A percentile compares a stretch with the other conserved stretches of the same genome.
phyloP scores from a whole-genome alignment of 30 jellyfish, hydroid and myxozoan species.

The Euphysa ruthae region DNA sequence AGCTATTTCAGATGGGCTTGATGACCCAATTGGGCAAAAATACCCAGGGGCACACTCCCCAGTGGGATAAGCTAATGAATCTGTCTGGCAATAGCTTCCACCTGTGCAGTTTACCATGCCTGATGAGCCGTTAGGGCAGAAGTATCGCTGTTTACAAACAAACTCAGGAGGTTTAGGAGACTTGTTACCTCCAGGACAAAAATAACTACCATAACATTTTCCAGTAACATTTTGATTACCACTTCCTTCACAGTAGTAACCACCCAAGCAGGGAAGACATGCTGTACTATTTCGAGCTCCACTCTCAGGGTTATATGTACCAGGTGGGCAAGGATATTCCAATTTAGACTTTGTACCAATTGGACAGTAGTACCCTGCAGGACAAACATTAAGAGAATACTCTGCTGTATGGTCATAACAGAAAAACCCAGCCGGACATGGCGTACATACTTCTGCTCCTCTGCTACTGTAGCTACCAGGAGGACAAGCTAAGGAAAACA shows the following conservation, averaged over 20 bases:
- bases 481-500: conserved; percentile 46
- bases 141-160: conserved; percentile 57
- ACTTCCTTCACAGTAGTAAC: conserved; percentile 74
- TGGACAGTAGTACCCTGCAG: conserved; percentile 87
- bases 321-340: conserved; percentile 72
- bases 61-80: conserved; percentile 52
- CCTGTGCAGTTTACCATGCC: conserved; percentile 62
- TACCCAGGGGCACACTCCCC: conserved; percentile 75
- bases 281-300: conserved; percentile 38
- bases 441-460: conserved; percentile 60
- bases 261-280: conserved; percentile 71
- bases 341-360: conserved; percentile 66
- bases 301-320: conserved; percentile 60
- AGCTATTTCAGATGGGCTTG: conserved; percentile 28
- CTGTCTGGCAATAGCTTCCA: conserved; percentile 63
- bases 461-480: conserved; percentile 68
- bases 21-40: conserved; percentile 88
- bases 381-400: conserved; percentile 63
- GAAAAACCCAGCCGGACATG: conserved; percentile 89
- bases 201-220: conserved; percentile 78
- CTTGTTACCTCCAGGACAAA: conserved; percentile 57
- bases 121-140: conserved; percentile 82
- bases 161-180: conserved; percentile 33
- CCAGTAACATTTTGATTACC: conserved; percentile 68
- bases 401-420: conserved; percentile 69